These are phyloP conservation scores for Physella acuta DNA, from an alignment of 1,140 invertebrate genomes.

Conservation along the genomic window DNA sequence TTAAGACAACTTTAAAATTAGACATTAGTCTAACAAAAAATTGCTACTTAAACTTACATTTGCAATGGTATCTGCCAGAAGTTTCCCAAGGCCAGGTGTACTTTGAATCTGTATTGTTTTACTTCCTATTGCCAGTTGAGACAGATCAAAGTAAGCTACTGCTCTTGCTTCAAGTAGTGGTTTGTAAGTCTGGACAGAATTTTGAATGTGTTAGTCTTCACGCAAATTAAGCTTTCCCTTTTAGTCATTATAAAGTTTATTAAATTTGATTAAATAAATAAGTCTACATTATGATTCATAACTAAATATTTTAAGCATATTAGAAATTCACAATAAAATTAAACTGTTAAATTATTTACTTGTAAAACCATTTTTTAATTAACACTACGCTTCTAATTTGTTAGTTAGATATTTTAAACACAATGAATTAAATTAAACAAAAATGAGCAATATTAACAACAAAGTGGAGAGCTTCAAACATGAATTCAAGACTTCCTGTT, in stretches of 20 bases:
- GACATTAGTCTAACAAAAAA: too few relatives aligned
- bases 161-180: constrained; percentile 27
- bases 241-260: not conserved
- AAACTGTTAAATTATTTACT: too few relatives aligned
- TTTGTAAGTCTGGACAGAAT: constrained; percentile 15
- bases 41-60: constrained; percentile 19
- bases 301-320: too few relatives aligned
- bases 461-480: too few relatives aligned
- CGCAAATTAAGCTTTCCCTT: not conserved
- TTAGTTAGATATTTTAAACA: too few relatives aligned
- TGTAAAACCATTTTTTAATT: too few relatives aligned
- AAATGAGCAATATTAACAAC: too few relatives aligned
- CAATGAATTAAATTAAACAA: too few relatives aligned
- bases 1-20: too few relatives aligned
- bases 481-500: too few relatives aligned
- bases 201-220: not conserved
- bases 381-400: too few relatives aligned
- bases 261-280: not conserved
- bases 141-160: constrained; percentile 31
- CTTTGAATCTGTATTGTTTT: constrained; percentile 13
- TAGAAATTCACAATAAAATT: too few relatives aligned
- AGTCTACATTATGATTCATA: not conserved
- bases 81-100: constrained; percentile 20
- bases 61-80: constrained; percentile 25
- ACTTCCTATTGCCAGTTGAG: constrained; percentile 25